A percentile compares a stretch with the other conserved stretches of the same genome.
Evolutionary conservation across 2,888 invertebrate species (phyloP).

Genomic region (Drosophila anceps): DNA sequence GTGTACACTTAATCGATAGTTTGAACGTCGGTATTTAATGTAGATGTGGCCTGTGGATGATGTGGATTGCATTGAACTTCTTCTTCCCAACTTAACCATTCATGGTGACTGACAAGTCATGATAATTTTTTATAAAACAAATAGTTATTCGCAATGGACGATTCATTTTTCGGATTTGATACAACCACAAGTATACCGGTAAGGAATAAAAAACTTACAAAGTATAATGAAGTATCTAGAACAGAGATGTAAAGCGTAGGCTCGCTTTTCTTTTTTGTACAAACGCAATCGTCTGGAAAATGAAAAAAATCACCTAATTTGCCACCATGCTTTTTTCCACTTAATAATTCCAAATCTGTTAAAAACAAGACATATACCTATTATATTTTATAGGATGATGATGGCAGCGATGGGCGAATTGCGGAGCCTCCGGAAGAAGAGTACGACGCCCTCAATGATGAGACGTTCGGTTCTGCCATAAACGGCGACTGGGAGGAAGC

Average conservation of each 20-base stretch:
- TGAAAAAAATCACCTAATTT: conserved; percentile 36
- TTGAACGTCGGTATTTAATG: conserved; percentile 31
- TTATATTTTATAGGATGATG: conserved; percentile 78
- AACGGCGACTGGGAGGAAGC: conserved; percentile 91
- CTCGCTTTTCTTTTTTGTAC: background rate
- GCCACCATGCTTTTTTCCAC: conserved; percentile 35
- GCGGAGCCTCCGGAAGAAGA: conserved; percentile 91
- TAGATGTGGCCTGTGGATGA: conserved; percentile 56
- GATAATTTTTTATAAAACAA: conserved; percentile 88
- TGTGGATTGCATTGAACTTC: conserved; percentile 55
- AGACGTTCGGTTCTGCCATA: conserved; percentile 94
- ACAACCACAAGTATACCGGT: conserved; percentile 89
- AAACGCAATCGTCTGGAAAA: conserved; percentile 16
- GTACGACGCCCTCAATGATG: conserved; percentile 96
- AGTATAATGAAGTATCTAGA: background rate
- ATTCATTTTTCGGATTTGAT: conserved; percentile 95
- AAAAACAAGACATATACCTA: background rate
- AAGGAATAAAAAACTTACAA: conserved; percentile 83
- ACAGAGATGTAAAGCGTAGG: background rate
- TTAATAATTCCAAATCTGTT: conserved; percentile 5
- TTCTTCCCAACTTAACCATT: conserved; percentile 56
- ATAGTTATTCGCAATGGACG: conserved; percentile 90
- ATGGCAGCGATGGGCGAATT: conserved; percentile 86
- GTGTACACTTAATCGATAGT: conserved; percentile 21
- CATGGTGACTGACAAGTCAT: conserved; percentile 89